These are phyloP conservation scores for Diaphora mendica DNA, from an alignment of 2,888 invertebrate species.

Conservation along the genomic window DNA sequence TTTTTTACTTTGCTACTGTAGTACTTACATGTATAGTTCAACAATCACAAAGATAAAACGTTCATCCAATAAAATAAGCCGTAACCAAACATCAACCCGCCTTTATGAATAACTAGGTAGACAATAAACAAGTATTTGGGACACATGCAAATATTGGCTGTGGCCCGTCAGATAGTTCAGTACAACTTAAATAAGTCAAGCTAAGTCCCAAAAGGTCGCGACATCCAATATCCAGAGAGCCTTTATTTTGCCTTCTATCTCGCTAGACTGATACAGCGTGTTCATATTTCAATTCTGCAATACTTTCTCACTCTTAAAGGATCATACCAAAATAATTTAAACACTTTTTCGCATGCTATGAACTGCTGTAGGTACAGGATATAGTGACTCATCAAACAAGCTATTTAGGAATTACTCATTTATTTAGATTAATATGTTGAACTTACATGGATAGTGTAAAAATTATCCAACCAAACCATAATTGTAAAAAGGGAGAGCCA, in stretches of 20 bases:
- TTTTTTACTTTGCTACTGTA: not conserved
- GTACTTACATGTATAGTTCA: not conserved
- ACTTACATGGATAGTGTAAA: too few relatives aligned
- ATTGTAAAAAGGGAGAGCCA: too few relatives aligned
- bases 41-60: not conserved
- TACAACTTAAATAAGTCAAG: conserved; percentile 78
- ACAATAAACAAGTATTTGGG: conserved; percentile 41
- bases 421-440: too few relatives aligned
- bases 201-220: conserved; percentile 80
- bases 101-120: conserved; percentile 32
- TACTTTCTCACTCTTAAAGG: not conserved
- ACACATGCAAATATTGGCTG: conserved; percentile 76
- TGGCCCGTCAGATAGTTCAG: conserved; percentile 74
- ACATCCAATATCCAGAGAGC: conserved; percentile 79
- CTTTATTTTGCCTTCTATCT: conserved; percentile 79
- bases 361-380: too few relatives aligned
- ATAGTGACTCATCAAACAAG: too few relatives aligned
- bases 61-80: conserved; percentile 1
- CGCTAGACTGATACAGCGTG: conserved; percentile 67
- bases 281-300: not conserved
- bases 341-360: too few relatives aligned
- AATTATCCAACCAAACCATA: too few relatives aligned
- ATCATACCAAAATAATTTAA: too few relatives aligned
- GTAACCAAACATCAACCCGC: conserved; percentile 13
- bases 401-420: too few relatives aligned